Percentiles rank a stretch among this genome's conserved stretches.
phyloP scores from a whole-genome alignment of 2,113 vertebrate genomes.

The Gasterosteus nipponicus region DNA sequence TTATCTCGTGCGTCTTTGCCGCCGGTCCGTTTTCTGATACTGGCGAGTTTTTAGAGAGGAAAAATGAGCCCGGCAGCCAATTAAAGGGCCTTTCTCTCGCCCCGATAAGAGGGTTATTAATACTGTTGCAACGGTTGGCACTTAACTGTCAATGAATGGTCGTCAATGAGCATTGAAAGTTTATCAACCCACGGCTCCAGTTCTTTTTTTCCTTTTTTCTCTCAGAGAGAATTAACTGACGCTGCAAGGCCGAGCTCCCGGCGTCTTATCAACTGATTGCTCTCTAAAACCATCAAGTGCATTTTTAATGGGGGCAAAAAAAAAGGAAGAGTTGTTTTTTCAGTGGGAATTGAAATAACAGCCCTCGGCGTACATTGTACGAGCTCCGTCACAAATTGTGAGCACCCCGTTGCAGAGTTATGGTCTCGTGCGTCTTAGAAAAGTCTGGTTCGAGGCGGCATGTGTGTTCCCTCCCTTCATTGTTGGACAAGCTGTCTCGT shows the following conservation, averaged over 20 bases:
- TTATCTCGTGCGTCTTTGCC: constrained; percentile 56
- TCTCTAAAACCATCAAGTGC: constrained; percentile 53
- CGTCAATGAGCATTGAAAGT: constrained; percentile 54
- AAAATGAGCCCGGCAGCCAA: constrained; percentile 61
- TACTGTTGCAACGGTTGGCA: constrained; percentile 45
- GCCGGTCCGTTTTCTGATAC: constrained; percentile 30
- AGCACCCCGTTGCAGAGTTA: constrained; percentile 28
- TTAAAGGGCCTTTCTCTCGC: constrained; percentile 52
- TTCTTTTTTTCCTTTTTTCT: constrained; percentile 40
- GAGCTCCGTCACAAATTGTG: constrained; percentile 48
- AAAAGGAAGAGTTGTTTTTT: constrained; percentile 31
- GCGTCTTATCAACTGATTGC: constrained; percentile 65
- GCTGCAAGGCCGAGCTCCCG: constrained; percentile 35
- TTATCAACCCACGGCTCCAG: constrained; percentile 53
- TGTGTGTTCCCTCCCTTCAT: constrained; percentile 31
- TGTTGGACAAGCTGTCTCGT: constrained; percentile 15
- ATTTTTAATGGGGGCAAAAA: constrained; percentile 57
- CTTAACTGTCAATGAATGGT: constrained; percentile 54
- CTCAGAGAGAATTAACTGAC: constrained; percentile 59
- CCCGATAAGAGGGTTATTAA: constrained; percentile 69
- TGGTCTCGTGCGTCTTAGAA: constrained; percentile 36
- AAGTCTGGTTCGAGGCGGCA: constrained; percentile 38
- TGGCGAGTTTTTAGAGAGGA: constrained; percentile 12
- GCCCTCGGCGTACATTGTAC: constrained; percentile 22
- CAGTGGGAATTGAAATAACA: constrained; percentile 47